These are phyloP conservation scores for Eulithis testata DNA, from an alignment of 2,888 invertebrate genomes.

Conservation along the genomic window DNA sequence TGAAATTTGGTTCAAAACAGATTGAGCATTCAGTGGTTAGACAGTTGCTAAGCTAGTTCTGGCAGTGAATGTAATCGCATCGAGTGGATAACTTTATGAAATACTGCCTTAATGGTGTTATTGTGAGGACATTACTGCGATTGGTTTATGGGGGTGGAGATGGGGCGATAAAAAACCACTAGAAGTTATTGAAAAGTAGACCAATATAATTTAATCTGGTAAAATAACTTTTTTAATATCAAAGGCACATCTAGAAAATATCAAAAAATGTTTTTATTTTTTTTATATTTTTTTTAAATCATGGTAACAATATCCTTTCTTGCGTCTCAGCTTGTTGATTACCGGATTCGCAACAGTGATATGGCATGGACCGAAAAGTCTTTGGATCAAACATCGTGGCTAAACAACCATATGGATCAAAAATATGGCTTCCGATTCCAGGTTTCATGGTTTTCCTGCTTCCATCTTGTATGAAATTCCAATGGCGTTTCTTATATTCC, in stretches of 20 bases:
- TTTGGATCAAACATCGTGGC: too few relatives aligned
- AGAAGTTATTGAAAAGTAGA: conserved; percentile 11
- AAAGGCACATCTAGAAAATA: too few relatives aligned
- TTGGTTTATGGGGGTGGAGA: conserved; percentile 42
- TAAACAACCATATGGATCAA: neutral
- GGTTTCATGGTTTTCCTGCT: neutral
- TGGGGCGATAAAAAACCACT: conserved; percentile 14
- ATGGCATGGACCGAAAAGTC: too few relatives aligned
- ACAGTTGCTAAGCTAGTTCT: conserved; percentile 10
- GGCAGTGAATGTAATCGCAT: conserved; percentile 35
- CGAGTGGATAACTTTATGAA: conserved; percentile 41
- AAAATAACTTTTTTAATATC: too few relatives aligned
- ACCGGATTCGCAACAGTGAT: too few relatives aligned
- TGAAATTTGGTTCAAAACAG: neutral
- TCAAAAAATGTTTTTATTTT: too few relatives aligned
- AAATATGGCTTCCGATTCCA: neutral
- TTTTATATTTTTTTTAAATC: too few relatives aligned
- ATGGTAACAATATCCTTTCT: too few relatives aligned
- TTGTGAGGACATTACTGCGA: conserved; percentile 51
- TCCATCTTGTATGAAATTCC: conserved; percentile 24
- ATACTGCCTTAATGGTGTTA: conserved; percentile 39
- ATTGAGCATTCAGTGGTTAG: neutral
- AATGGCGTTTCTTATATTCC: conserved; percentile 49
- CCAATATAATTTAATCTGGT: neutral
- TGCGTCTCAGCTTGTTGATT: too few relatives aligned